Conservation (phyloP, 1,140 invertebrate genomes). For the Nephotettix cincticeps region DNA sequence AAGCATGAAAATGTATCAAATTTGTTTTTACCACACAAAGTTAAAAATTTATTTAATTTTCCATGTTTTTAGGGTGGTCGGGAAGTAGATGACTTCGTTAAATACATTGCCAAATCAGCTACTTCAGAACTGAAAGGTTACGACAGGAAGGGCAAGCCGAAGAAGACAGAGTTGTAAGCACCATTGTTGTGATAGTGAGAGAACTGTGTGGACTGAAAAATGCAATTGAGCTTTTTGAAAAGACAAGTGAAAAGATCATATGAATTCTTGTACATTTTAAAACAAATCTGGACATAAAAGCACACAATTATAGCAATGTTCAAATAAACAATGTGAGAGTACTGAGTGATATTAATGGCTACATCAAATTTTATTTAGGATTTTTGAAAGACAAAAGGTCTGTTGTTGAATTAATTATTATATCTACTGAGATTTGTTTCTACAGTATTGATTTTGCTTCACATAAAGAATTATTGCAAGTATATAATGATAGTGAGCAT, state of each 20-base stretch:
- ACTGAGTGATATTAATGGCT: too few relatives aligned
- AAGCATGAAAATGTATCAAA: neutral
- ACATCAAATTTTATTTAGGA: too few relatives aligned
- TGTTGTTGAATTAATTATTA: too few relatives aligned
- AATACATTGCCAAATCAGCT: constrained; percentile 93
- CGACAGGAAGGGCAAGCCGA: constrained; percentile 85
- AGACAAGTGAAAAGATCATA: neutral
- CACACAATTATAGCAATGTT: too few relatives aligned
- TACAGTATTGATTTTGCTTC: too few relatives aligned
- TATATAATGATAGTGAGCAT: too few relatives aligned
- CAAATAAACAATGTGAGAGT: too few relatives aligned
- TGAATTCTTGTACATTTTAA: neutral
- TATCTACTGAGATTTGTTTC: too few relatives aligned
- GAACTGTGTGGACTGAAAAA: neutral
- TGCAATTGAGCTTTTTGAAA: neutral
- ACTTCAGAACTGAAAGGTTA: constrained; percentile 86
- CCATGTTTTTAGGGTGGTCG: constrained; percentile 73
- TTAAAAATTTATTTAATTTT: constrained; percentile 9
- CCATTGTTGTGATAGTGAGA: neutral
- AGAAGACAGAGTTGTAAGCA: constrained; percentile 72
- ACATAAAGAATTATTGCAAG: too few relatives aligned
- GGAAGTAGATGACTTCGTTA: constrained; percentile 92
- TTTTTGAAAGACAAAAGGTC: too few relatives aligned
- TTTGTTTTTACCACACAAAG: neutral
- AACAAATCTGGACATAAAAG: neutral